Evolutionary conservation across 2,797 vertebrate genomes (phyloP).

Genomic region (Malacoraja senta): DNA sequence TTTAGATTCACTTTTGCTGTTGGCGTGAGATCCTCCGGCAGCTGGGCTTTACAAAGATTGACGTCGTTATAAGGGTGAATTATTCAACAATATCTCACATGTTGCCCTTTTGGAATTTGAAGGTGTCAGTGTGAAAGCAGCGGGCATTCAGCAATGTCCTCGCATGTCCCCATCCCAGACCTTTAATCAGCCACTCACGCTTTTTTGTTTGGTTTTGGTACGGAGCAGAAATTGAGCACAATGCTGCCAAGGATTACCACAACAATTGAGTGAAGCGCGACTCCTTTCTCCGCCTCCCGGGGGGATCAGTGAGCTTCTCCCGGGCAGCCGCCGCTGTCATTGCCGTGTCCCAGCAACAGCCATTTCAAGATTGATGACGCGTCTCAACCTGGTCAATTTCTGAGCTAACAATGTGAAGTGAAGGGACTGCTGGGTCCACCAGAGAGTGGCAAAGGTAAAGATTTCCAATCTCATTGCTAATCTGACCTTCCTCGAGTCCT

Average conservation of each 20-base stretch:
- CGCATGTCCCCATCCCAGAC: not conserved
- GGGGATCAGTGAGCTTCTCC: not conserved
- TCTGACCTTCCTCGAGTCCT: not conserved
- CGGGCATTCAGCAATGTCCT: not conserved
- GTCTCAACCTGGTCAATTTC: not conserved
- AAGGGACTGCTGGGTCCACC: not conserved
- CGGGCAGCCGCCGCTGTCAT: not conserved
- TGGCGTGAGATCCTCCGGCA: not conserved
- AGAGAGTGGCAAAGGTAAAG: not conserved
- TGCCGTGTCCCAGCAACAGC: conserved; percentile 21
- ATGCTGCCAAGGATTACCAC: not conserved
- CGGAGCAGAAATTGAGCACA: not conserved
- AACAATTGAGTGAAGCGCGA: not conserved
- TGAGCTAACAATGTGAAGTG: conserved; percentile 21
- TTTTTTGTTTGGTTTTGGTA: not conserved
- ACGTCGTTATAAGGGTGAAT: no score
- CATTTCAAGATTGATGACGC: not conserved
- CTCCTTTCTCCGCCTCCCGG: not conserved
- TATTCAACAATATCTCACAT: not conserved
- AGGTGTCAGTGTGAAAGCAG: not conserved
- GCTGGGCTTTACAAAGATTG: not conserved
- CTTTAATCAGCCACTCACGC: not conserved
- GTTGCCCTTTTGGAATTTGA: not conserved
- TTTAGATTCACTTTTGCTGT: no score
- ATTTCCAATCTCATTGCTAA: not conserved